Percentiles rank a stretch among this genome's conserved stretches.
phyloP scores from a whole-genome alignment of 2,113 vertebrate genomes.

The Turnix velox region DNA sequence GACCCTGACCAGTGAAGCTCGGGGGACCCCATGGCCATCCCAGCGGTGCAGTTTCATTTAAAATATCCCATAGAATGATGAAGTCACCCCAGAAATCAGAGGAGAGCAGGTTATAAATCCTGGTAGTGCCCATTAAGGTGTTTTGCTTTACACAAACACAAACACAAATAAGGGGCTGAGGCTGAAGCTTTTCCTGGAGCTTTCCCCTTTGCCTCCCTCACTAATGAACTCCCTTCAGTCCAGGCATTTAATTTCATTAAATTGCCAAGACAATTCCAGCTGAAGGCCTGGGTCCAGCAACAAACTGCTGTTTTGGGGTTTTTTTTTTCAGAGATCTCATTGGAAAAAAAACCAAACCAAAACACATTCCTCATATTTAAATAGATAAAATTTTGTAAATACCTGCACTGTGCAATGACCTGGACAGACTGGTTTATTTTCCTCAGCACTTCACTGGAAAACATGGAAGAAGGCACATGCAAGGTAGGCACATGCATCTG shows the following conservation, averaged over 20 bases:
- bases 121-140: constrained; percentile 1
- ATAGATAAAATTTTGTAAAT: neutral
- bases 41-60: neutral
- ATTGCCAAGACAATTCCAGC: constrained; percentile 34
- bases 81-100: neutral
- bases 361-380: neutral
- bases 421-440: neutral
- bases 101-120: neutral
- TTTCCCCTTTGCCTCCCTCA: constrained; percentile 50
- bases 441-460: neutral
- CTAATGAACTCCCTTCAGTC: constrained; percentile 49
- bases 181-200: constrained; percentile 14
- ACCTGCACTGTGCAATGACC: neutral
- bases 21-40: neutral
- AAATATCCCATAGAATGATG: neutral
- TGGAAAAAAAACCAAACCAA: too few species aligned
- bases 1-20: neutral
- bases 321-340: neutral
- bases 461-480: neutral
- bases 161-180: constrained; percentile 7
- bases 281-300: constrained; percentile 28
- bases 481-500: too few species aligned
- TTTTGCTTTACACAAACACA: constrained; percentile 43
- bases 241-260: constrained; percentile 52
- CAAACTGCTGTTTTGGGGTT: neutral